phyloP scores from a whole-genome alignment of 2,797 vertebrate species.

The Gambelia wislizenii region DNA sequence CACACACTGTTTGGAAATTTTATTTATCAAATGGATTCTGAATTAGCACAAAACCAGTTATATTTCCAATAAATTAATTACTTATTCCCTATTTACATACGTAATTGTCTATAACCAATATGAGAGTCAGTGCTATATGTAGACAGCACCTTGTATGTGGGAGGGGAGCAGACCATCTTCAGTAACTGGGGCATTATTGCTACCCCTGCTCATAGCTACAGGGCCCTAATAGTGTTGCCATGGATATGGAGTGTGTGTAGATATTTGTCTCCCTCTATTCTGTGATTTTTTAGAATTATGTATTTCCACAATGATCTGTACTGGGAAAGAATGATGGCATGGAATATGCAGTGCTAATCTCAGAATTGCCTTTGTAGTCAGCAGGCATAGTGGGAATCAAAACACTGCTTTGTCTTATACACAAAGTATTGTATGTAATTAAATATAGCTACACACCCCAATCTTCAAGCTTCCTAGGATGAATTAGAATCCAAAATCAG shows the following conservation, averaged over 20 bases:
- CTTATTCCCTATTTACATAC: not conserved
- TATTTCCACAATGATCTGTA: not conserved
- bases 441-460: fast-evolving
- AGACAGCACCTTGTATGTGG: not conserved
- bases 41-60: not conserved
- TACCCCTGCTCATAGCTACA: not conserved
- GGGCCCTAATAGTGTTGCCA: not conserved
- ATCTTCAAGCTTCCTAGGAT: not conserved
- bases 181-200: not conserved
- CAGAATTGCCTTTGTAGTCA: not conserved
- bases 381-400: not conserved
- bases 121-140: too few species aligned
- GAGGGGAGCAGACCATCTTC: not conserved
- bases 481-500: not conserved
- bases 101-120: not conserved
- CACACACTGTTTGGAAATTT: not conserved
- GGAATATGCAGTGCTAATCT: not conserved
- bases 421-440: not conserved
- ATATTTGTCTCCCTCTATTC: not conserved
- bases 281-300: not conserved
- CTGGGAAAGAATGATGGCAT: not conserved
- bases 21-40: not conserved
- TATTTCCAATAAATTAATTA: not conserved
- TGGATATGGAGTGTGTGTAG: not conserved
- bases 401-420: not conserved